Conservation (phyloP, 2,113 vertebrate genomes). For the Tychaedon coryphoeus region DNA sequence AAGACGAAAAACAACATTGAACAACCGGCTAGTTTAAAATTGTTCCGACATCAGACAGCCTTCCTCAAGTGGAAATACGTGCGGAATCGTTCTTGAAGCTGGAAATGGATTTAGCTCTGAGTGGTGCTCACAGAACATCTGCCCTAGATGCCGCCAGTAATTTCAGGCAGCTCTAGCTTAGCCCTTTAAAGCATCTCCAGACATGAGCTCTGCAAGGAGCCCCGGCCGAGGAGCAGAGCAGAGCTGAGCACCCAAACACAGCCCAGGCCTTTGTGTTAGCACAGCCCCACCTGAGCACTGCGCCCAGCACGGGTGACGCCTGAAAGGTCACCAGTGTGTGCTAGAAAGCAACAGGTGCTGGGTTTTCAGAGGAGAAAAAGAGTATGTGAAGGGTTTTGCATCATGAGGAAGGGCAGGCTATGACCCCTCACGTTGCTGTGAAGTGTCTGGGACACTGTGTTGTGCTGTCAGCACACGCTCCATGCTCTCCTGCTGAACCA, state of each 20-base stretch:
- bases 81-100: rapidly evolving
- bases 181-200: background rate
- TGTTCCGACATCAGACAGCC: rapidly evolving
- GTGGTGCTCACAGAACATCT: background rate
- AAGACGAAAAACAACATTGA: background rate
- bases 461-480: rapidly evolving
- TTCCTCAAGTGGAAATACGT: background rate
- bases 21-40: background rate
- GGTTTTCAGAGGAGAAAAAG: background rate
- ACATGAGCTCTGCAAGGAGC: background rate
- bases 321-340: background rate
- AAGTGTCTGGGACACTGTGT: rapidly evolving
- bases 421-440: rapidly evolving
- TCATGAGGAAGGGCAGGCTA: background rate
- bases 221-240: background rate
- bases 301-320: rapidly evolving
- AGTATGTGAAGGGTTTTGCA: background rate
- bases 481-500: rapidly evolving
- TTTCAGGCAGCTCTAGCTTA: background rate
- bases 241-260: background rate
- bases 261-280: background rate
- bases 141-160: rapidly evolving
- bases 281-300: rapidly evolving
- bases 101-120: background rate
- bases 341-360: rapidly evolving